These are phyloP conservation scores for Gymnocypris eckloni DNA, from an alignment of 2,797 vertebrate genomes.

Conservation along the genomic window DNA sequence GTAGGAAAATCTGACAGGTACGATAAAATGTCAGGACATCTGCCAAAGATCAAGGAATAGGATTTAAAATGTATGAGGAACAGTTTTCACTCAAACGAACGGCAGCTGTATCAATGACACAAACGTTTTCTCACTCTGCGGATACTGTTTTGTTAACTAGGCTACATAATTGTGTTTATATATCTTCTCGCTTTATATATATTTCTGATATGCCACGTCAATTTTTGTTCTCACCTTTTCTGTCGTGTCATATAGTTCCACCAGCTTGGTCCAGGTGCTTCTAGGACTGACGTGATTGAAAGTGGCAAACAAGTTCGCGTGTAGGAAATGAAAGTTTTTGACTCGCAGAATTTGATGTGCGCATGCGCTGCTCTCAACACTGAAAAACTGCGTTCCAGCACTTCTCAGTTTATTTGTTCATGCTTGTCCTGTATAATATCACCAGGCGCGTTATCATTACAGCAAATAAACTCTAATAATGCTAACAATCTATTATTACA, in stretches of 20 bases:
- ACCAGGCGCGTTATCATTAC: neutral
- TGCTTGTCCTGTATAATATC: neutral
- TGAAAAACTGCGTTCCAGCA: neutral
- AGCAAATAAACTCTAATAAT: neutral
- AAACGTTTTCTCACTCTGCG: neutral
- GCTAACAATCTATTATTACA: neutral
- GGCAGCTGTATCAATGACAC: neutral
- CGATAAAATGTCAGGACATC: no score
- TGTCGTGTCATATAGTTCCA: neutral
- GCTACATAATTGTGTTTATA: neutral
- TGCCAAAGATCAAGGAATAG: neutral
- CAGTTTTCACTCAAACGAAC: neutral
- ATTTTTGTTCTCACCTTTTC: constrained; percentile 13
- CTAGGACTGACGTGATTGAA: neutral
- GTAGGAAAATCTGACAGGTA: no score
- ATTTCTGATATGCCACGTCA: neutral
- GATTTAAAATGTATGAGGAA: neutral
- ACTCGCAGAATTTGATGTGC: neutral
- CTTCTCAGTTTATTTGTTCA: neutral
- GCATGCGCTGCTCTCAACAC: constrained; percentile 7
- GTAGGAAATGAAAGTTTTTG: neutral
- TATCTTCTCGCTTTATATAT: neutral
- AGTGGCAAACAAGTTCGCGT: neutral
- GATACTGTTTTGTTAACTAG: neutral
- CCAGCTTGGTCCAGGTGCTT: neutral